Percentiles rank a stretch among this genome's conserved stretches.
phyloP scores from a whole-genome alignment of 2,888 invertebrate species.

The Anagyrus pseudococci region DNA sequence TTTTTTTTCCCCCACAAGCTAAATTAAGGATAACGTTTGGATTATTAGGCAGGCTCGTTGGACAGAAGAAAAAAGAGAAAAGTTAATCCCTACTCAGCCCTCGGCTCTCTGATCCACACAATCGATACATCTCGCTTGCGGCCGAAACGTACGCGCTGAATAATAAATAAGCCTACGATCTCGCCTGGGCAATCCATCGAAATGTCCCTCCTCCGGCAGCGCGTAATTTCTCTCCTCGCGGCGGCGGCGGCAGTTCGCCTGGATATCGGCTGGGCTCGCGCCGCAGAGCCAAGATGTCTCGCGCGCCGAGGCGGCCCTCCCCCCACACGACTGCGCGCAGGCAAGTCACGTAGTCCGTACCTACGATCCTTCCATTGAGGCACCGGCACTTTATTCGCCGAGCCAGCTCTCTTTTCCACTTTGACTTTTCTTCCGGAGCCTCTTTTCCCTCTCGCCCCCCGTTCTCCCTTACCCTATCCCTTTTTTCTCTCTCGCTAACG shows the following conservation, averaged over 20 bases:
- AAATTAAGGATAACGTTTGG: no score
- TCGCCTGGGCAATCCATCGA: conserved; percentile 35
- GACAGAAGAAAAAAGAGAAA: no score
- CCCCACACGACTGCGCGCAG: no score
- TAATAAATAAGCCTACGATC: conserved; percentile 39
- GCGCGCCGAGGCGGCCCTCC: no score
- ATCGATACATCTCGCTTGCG: no score
- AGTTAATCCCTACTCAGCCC: no score
- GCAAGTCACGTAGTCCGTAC: conserved; percentile 40
- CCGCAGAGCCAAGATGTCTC: conserved; percentile 29
- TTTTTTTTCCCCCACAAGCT: not conserved
- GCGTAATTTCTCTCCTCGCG: conserved; percentile 36
- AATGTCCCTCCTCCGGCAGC: conserved; percentile 35
- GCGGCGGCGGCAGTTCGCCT: conserved; percentile 8
- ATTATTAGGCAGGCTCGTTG: no score
- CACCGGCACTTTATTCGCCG: conserved; percentile 38
- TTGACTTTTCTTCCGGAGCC: conserved; percentile 32
- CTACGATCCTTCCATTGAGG: conserved; percentile 41
- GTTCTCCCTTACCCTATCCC: not conserved
- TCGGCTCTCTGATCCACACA: no score
- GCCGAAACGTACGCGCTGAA: conserved; percentile 34
- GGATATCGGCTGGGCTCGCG: not conserved
- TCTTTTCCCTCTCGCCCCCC: conserved; percentile 1
- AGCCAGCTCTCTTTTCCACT: conserved; percentile 37
- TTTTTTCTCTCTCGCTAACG: conserved; percentile 10